Conservation (phyloP, 92 coral and sea anemone species). For the Desmophyllum pertusum region DNA sequence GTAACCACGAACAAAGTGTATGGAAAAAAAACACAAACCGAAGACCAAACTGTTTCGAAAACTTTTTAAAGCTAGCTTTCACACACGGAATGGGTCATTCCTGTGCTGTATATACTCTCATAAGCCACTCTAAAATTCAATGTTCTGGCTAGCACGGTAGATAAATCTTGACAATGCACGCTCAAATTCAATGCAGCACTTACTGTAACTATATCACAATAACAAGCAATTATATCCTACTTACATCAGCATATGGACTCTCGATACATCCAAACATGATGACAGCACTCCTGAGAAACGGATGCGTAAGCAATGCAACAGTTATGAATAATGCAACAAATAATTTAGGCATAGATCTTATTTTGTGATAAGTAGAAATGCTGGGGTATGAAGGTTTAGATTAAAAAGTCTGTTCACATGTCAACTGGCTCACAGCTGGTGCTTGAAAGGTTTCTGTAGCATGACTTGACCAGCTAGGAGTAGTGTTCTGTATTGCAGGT, state of each 20-base stretch:
- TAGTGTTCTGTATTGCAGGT: too few relatives aligned
- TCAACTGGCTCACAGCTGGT: too few relatives aligned
- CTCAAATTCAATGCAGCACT: neutral
- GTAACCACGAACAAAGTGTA: too few relatives aligned
- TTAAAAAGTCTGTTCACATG: too few relatives aligned
- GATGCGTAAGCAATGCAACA: neutral
- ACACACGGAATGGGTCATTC: neutral
- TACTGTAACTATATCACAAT: neutral
- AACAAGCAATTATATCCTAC: slow-evolving; percentile 8
- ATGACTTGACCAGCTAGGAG: too few relatives aligned
- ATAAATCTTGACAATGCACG: neutral
- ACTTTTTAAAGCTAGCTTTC: neutral
- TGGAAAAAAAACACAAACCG: neutral
- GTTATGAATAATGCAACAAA: neutral
- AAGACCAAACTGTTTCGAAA: neutral
- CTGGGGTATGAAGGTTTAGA: neutral
- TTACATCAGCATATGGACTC: slow-evolving; percentile 75
- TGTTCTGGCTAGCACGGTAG: too few relatives aligned
- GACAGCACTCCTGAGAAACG: slow-evolving; percentile 49
- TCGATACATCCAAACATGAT: slow-evolving; percentile 69
- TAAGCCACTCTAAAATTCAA: too few relatives aligned
- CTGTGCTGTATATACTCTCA: too few relatives aligned
- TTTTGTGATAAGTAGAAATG: neutral
- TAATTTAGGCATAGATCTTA: neutral
- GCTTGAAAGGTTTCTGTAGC: too few relatives aligned